Base-by-base conservation (phyloP, 2,797 vertebrate species). In the Tauraco hartlaubi region DNA sequence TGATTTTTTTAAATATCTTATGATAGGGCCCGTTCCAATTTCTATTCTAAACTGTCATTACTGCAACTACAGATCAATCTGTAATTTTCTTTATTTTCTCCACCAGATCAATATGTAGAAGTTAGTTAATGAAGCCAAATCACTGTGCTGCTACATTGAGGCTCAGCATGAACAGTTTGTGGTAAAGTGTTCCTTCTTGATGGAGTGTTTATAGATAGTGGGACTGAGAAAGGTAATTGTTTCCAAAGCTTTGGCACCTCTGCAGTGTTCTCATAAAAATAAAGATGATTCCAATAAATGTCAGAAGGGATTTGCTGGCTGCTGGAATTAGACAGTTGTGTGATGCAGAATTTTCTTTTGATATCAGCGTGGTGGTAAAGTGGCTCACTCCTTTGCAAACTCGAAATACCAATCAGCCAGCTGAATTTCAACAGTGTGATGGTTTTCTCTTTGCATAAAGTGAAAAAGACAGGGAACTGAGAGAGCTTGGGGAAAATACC, bases 271-370 rank as follows among this genome's bases (percentile, higher is more conserved):
- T 87, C 15, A 2, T 44, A 31, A 76, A 80, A 76, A 49, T 63
- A 4, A 9, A 73, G 39, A 82, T 85, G 69, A 61, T 77, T 71
- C 71, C 63, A 11, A 44, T 85, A 67, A 88, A 79, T 73, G 64
- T 88, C 91, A 91, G 68, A 33, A 54, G 49, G 80, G 79, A 67
- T 95, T 92, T 95, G 52, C 63, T 92, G 75, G 68, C 84, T 94
- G 75, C 76, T 96, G 69, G 83, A 84, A 76, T 91, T 12, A 76
- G 72, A 44, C 31, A 67, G 54, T 18, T 85, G 66, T 64, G 63
- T 64, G 77, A 15, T 84, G 41, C 76, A 88, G 62, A 16, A n/a
- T 75, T 77, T 81, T 73, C 86, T 89, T 92, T 88, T 94, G 82
- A 37, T 90, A 94, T 25, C 88, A 88, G 85, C 55, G 18, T 86